A percentile compares a stretch with the other conserved stretches of the same genome.
These are phyloP conservation scores for Schrankia costaestrigalis DNA, from an alignment of 2,888 invertebrate genomes.

Conservation along the genomic window DNA sequence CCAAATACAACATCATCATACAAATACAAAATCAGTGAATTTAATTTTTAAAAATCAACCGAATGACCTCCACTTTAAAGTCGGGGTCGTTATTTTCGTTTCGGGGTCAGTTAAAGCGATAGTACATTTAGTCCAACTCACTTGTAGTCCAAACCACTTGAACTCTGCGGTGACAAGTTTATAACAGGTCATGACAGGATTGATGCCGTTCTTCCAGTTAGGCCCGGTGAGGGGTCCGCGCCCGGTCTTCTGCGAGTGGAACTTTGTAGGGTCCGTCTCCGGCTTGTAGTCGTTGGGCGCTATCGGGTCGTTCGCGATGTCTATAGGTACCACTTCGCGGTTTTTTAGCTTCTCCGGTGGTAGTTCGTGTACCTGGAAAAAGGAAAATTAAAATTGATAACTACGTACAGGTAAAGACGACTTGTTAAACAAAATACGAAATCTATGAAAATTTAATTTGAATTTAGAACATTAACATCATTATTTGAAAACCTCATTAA, in stretches of 20 bases:
- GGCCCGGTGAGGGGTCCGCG: constrained; percentile 92
- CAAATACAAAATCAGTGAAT: no score
- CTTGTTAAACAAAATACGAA: no score
- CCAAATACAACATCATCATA: no score
- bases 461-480: no score
- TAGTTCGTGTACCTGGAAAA: constrained; percentile 92
- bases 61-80: no score
- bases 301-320: constrained; percentile 96
- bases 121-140: no score
- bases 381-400: not conserved
- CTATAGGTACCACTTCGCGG: constrained; percentile 94
- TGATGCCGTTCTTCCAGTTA: constrained; percentile 88
- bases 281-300: constrained; percentile 91
- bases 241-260: constrained; percentile 94
- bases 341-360: constrained; percentile 92
- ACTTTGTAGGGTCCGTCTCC: constrained; percentile 83
- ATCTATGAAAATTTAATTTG: no score
- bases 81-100: no score
- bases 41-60: no score
- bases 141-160: constrained; percentile 98
- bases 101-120: no score
- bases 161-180: constrained; percentile 98
- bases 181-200: constrained; percentile 98
- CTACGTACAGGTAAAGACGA: not conserved
- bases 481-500: no score